A percentile compares a stretch with the other conserved stretches of the same genome.
phyloP scores from a whole-genome alignment of 1,140 invertebrate species.

The Ctenoplectra terminalis region DNA sequence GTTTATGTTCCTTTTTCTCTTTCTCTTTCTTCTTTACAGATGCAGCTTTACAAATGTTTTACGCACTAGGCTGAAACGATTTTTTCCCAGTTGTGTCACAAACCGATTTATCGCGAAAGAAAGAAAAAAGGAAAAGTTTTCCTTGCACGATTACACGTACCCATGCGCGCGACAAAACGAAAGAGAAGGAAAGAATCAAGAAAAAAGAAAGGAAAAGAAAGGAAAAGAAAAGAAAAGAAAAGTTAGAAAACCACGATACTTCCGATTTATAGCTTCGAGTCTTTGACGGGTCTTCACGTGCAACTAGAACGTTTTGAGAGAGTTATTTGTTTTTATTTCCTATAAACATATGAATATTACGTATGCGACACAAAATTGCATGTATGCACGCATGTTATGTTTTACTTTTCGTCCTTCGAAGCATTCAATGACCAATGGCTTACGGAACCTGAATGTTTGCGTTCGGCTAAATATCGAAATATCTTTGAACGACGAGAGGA shows the following conservation, averaged over 20 bases:
- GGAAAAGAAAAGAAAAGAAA: not conserved
- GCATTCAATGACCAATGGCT: not conserved
- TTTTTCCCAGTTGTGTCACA: not conserved
- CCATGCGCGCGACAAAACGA: not conserved
- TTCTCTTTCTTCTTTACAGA: too few species aligned
- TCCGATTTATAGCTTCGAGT: not conserved
- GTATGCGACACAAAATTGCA: constrained; percentile 58
- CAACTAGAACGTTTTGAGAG: not conserved
- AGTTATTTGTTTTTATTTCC: not conserved
- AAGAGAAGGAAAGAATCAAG: not conserved
- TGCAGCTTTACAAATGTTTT: not conserved
- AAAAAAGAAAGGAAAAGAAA: not conserved
- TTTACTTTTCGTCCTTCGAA: constrained; percentile 25
- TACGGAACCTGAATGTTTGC: constrained; percentile 23
- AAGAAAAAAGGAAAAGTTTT: not conserved
- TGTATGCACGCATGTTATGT: constrained; percentile 60
- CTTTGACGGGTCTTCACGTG: not conserved
- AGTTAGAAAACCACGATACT: not conserved
- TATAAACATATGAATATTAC: constrained; percentile 16
- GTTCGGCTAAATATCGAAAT: not conserved
- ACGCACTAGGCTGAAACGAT: not conserved
- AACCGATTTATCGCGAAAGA: not conserved
- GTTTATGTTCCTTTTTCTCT: not conserved
- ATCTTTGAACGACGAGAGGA: not conserved
- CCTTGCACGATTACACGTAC: too few species aligned